Conservation (phyloP, 2,888 invertebrate genomes). For the Macrophya alboannulata region DNA sequence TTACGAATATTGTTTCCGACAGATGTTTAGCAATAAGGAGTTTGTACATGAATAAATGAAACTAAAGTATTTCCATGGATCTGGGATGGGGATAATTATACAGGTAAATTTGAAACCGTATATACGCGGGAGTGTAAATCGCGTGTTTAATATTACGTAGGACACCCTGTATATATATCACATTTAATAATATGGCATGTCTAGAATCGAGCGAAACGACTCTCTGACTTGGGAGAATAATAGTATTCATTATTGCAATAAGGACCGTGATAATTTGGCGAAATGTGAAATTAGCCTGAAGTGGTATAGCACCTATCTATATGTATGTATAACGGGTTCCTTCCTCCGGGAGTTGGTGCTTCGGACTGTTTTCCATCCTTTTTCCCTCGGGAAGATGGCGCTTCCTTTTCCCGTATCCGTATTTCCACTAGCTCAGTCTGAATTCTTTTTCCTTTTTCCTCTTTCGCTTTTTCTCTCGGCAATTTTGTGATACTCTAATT, state of each 20-base stretch:
- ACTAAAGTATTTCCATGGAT: background rate
- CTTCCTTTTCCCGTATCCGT: slow-evolving; percentile 5
- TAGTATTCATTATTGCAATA: slow-evolving; percentile 26
- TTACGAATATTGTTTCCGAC: background rate
- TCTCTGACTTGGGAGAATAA: slow-evolving; percentile 27
- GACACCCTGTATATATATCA: background rate
- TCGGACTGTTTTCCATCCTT: slow-evolving; percentile 28
- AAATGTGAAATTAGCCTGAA: slow-evolving; percentile 39
- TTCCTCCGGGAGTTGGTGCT: slow-evolving; percentile 21
- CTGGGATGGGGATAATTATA: background rate
- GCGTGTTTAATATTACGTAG: background rate
- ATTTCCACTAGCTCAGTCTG: background rate
- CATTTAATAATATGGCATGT: slow-evolving; percentile 37
- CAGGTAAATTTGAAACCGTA: background rate
- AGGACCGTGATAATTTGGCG: slow-evolving; percentile 33
- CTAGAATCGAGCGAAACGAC: slow-evolving; percentile 3
- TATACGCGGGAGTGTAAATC: background rate
- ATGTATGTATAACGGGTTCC: slow-evolving; percentile 11
- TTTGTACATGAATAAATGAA: background rate
- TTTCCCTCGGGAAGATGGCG: slow-evolving; percentile 23
- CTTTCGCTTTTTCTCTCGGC: background rate
- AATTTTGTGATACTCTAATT: slow-evolving; percentile 35
- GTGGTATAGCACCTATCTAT: slow-evolving; percentile 29
- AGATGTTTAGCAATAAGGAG: background rate
- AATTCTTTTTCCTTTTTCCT: background rate